Percentiles rank a stretch among this genome's conserved stretches.
These are phyloP conservation scores for Sphenodon punctatus DNA, from an alignment of 2,797 vertebrate species.

Conservation along the genomic window DNA sequence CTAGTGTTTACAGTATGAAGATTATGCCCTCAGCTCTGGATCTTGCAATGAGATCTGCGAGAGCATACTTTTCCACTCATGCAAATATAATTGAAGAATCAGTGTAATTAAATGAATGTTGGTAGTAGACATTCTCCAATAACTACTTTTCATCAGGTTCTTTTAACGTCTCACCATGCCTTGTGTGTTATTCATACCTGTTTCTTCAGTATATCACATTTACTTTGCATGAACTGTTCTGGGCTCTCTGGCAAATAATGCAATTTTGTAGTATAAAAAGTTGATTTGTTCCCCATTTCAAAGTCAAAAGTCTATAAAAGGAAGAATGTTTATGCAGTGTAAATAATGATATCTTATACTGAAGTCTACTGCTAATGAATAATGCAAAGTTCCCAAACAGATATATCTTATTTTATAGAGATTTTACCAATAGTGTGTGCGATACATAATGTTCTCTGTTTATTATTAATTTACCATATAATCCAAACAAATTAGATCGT, in stretches of 20 bases:
- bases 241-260: background rate
- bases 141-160: background rate
- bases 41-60: background rate
- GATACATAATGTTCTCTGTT: background rate
- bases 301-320: background rate
- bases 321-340: background rate
- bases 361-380: background rate
- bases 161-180: background rate
- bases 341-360: background rate
- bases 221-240: background rate
- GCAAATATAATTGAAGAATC: background rate
- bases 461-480: background rate
- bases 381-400: background rate
- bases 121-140: background rate
- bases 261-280: background rate
- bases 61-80: background rate
- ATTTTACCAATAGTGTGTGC: background rate
- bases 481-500: background rate
- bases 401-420: background rate
- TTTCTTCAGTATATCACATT: background rate
- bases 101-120: background rate
- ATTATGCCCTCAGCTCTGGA: background rate
- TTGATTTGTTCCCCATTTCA: background rate
- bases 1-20: background rate
- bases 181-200: background rate